Evolutionary conservation across 2,888 invertebrate genomes (phyloP), one percentile per base, ranked within the genome.

Genomic region (Pycnomerus fuliginosus): DNA sequence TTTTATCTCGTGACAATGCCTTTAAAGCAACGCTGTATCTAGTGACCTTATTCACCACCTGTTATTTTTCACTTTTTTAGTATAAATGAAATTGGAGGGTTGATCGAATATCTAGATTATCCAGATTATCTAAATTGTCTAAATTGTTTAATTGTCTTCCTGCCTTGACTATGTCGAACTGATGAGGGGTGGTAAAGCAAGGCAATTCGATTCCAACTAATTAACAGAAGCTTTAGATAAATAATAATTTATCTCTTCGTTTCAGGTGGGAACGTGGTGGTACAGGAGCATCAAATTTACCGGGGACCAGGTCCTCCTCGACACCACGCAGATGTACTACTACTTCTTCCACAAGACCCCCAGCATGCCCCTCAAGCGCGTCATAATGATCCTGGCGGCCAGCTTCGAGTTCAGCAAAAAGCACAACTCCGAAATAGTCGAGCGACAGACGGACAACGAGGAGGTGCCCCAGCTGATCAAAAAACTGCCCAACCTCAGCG

Each of bases 311-410:
- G 95, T 97, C 1, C 76, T 99, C 8, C 74, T 99, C 45, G 93
- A 96, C 65, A 99, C 99, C n/a, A 92, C 95, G 3, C 89, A 94
- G 69, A 83, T 98, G 77, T 99, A 96, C 72, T 93, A 90, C 69
- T 92, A 87, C 68, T 97, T 94, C 73, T 90, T 98, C 69, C 89
- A 94, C 67, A 95, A 95, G 76, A 96, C 95, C 3, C 93, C 96
- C 1, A 87, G 89, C 50, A 97, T 98, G 92, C 84, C 90, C 35
- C 74, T 98, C 32, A 97, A 96, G 74, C 80, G 98, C 58, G 92
- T 93, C 11, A 83, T 99, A 7, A 97, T 98, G 95, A 92, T 99
- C 43, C 76, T 99, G 32, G 94, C 91, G 14, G 97, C 95, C 7
- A 96, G 98, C 47, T 86, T 91, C 64, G 99, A 99, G 72, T 99